Evolutionary conservation across 2,113 vertebrate species (phyloP).

Genomic region (Tragulus kanchil): DNA sequence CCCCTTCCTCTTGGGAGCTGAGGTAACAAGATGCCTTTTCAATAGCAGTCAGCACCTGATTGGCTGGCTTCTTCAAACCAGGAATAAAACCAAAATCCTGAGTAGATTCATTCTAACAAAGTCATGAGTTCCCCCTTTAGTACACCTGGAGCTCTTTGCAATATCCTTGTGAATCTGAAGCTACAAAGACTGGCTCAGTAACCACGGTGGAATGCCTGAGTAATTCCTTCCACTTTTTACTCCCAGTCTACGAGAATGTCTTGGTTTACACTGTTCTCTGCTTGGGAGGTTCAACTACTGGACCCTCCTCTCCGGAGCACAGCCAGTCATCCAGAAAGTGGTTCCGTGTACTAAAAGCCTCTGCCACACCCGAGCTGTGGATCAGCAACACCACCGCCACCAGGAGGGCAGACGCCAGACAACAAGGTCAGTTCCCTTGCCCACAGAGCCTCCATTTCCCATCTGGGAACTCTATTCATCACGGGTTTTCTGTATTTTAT

Average conservation of each 20-base stretch:
- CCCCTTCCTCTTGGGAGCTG: not conserved
- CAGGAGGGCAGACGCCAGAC: not conserved
- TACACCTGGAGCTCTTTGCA: not conserved
- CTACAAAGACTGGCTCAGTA: not conserved
- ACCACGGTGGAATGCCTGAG: not conserved
- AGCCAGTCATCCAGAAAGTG: not conserved
- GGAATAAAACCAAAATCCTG: not conserved
- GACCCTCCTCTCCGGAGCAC: not conserved
- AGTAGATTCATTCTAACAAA: not conserved
- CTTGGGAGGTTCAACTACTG: not conserved
- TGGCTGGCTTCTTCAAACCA: not conserved
- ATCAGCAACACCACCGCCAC: not conserved
- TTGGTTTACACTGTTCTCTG: not conserved
- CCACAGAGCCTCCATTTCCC: not conserved
- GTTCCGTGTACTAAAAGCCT: not conserved
- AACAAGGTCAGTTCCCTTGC: not conserved
- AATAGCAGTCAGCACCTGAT: not conserved
- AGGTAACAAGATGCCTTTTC: not conserved
- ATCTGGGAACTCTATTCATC: not conserved
- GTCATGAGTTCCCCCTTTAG: not conserved
- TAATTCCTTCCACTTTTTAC: not conserved
- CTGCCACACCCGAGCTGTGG: not conserved
- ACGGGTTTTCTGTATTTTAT: not conserved
- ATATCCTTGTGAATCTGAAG: not conserved
- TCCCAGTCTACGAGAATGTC: not conserved